Evolutionary conservation across 2,113 vertebrate species (phyloP).

Genomic region (Malaclemys terrapin): DNA sequence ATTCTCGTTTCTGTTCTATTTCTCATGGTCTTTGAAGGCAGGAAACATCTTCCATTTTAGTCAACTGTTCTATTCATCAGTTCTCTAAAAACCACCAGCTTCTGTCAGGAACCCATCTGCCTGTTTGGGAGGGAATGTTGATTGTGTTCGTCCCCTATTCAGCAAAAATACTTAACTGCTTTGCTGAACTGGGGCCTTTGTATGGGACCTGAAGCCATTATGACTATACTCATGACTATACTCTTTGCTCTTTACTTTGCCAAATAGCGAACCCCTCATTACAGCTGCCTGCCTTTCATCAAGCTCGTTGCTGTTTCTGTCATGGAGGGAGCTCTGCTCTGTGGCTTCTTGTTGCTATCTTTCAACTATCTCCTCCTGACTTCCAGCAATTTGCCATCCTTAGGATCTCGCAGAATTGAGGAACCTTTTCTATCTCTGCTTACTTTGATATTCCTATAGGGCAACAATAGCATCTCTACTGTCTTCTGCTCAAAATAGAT

Average conservation of each 20-base stretch:
- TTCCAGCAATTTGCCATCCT: background rate
- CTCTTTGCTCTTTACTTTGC: background rate
- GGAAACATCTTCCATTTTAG: background rate
- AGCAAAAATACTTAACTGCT: background rate
- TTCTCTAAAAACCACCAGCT: background rate
- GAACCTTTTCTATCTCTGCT: background rate
- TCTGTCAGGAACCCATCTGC: background rate
- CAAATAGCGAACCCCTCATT: background rate
- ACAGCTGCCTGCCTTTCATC: background rate
- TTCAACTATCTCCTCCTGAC: background rate
- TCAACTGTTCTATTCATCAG: background rate
- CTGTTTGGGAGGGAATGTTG: background rate
- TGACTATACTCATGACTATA: background rate
- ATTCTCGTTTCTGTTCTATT: background rate
- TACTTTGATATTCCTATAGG: background rate
- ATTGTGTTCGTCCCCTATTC: background rate
- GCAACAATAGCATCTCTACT: background rate
- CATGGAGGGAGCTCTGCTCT: background rate
- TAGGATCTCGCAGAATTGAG: background rate
- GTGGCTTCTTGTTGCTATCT: background rate
- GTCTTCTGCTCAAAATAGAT: background rate
- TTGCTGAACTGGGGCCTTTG: background rate
- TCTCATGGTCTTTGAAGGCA: background rate
- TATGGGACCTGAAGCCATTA: background rate
- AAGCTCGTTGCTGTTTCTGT: background rate